Base-by-base conservation (phyloP, 2,888 invertebrate species). In the Sphinx pinastri region DNA sequence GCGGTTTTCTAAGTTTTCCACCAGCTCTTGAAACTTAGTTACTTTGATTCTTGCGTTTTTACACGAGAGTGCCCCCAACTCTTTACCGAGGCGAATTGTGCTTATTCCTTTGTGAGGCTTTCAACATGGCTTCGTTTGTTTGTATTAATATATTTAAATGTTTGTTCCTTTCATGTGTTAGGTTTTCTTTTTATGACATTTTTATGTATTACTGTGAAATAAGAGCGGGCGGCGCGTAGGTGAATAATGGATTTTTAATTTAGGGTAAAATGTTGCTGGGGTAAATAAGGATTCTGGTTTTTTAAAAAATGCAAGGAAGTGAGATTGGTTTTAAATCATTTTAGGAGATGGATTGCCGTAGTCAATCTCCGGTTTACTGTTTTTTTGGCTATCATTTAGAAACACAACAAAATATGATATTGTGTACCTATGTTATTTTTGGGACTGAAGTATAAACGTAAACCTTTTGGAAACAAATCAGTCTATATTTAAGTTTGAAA, bases 1-100 rank as follows among this genome's bases (percentile, higher is more conserved):
- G 73, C 70, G 70, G 74, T 71, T 71, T 76, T 71, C 68, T 74
- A 76, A 80, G 75, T 75, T 76, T 77, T 76, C 73, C 67, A 38
- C 59, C 63, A 72, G 71, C 67, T 73, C 63, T 75, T 70, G 68
- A 68, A 75, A 73, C 72, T 74, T 71, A 59, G 59, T 54, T 54
- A 67, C 69, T 75, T 71, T 55, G 71, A 72, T 68, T 76, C 71
- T 74, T 72, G 71, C 25, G 71, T 75, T 74, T 76, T 73, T 71
- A 73, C 69, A 67, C 58, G 59, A 67, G 16, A 58, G 47, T 38
- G 67, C 68, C 31, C 52, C 19, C 16, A 47, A 58, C 69, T 60
- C 54, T 66, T 60, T 47, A 63, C 51, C 45, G 19, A 4, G 52
- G 38, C 38, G 59, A 54, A 60, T 54, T 69, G 60, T 69, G 52